Base-by-base conservation (phyloP, 2,113 vertebrate genomes). In the Neomonachus schauinslandi region DNA sequence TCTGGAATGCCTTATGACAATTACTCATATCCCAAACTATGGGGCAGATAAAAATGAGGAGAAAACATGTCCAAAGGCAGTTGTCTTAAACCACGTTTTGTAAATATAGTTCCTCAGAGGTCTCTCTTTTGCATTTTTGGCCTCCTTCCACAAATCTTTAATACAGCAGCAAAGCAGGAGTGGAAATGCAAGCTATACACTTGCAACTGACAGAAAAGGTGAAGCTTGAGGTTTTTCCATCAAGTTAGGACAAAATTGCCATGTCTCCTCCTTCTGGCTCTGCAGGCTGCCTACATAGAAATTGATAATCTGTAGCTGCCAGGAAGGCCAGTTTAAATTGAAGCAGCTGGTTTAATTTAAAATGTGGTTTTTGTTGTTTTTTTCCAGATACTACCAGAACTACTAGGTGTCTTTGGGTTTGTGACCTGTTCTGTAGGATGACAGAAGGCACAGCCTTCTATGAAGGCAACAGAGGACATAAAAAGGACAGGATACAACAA, bases 131-230 rank as follows among this genome's bases (percentile, higher is more conserved):
- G 10, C 36, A 93, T 91, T 92, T 95, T 76, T 91, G 71, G 80
- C 71, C 72, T 90, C 57, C 36, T 94, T 95, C 28, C 71, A 95
- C 91, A 89, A 12, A 92, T 36, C 53, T 94, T 92, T 80, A 91
- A 95, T 46, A 89, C 14, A 83, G 24, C 33, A 57, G 7, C 84
- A 74, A 88, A 84, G 61, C 14, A 95, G 42, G 19, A 74, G 24
- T 85, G 55, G 77, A 94, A 87, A 94, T 55, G 46, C 49, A 93
- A 87, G 61, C 51, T 71, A 69, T 6, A 10, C 4, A 80, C 51
- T 92, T 96, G 36, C 4, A 91, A 85, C 14, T 81, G 51, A 87
- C 33, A 93, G n/a, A 39, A 94, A 79, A 95, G 46, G 14, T 77
- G 19, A 96, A 16, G 74, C 21, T 21, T 93, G 24, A n/a, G 53